Evolutionary conservation across 2,113 vertebrate genomes (phyloP).

Genomic region (Cephalopterus ornatus): DNA sequence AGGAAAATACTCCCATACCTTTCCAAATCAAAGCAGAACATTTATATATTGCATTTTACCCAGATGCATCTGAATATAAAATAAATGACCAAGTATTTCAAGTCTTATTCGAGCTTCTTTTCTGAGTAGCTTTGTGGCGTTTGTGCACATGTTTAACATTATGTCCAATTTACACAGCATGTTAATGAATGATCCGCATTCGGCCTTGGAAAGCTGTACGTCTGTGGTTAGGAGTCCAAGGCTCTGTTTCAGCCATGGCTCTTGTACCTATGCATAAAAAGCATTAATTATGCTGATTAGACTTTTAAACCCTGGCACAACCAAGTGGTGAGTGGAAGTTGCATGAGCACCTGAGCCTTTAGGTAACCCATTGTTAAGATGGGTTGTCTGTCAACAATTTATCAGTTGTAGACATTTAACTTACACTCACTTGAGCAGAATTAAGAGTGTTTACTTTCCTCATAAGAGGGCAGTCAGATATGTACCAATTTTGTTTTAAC

Average conservation of each 20-base stretch:
- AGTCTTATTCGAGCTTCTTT: constrained; percentile 14
- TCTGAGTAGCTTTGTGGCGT: constrained; percentile 39
- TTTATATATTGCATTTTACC: constrained; percentile 44
- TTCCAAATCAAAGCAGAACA: neutral
- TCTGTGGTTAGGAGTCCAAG: constrained; percentile 40
- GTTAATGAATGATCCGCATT: constrained; percentile 52
- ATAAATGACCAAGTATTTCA: constrained; percentile 56
- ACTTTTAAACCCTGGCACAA: constrained; percentile 49
- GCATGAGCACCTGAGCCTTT: constrained; percentile 13
- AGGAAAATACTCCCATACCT: constrained; percentile 5
- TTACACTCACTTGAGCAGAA: constrained; percentile 82
- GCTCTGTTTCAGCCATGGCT: constrained; percentile 36
- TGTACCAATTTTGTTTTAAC: constrained; percentile 87
- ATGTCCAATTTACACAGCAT: constrained; percentile 58
- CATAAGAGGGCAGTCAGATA: constrained; percentile 89
- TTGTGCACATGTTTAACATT: constrained; percentile 60
- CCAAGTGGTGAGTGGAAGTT: constrained; percentile 1
- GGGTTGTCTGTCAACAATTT: constrained; percentile 70
- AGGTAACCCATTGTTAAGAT: constrained; percentile 10
- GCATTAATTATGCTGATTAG: constrained; percentile 63
- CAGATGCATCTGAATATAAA: constrained; percentile 38
- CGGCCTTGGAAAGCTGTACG: constrained; percentile 45
- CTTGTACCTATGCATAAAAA: constrained; percentile 43
- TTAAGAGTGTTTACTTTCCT: constrained; percentile 89
- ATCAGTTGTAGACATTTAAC: constrained; percentile 74